Evolutionary conservation across 1,140 invertebrate species (phyloP), one percentile per base, ranked within the genome.

Genomic region (Drosophila mauritiana): DNA sequence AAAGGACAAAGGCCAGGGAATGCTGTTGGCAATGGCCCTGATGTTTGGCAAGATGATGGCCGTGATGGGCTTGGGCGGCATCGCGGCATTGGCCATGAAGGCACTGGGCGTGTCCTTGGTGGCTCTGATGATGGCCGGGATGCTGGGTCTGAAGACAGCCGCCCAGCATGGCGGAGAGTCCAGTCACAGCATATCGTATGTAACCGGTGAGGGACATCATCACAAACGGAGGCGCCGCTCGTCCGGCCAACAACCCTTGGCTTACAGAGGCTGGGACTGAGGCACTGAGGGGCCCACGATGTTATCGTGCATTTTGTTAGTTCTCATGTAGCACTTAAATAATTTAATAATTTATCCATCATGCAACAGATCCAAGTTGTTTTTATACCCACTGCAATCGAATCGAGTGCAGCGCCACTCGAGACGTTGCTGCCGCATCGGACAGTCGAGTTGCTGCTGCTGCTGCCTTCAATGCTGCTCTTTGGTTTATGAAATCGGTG

Each of bases 21-120:
- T 93, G 15, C 69, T 95, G 1, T 86, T 96, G 52, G 92, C 96
- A 4, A 92, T 96, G 90, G 95, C 94, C 0, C 59, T 96, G 34
- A 96, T 96, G 95, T 96, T 96, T 93, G 96, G 95, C 34, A 94
- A 95, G 90, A 94, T 95, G 93, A 92, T 96, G 91, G 95, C 95
- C 0, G 95, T 95, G 0, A 93, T 96, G 61, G 95, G 95, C 43
- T 93, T 96, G 15, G 95, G 95, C 49, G 95, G 95, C 4, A 89
- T 96, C 8, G 96, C 95, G 65, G 93, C 96, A 5, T 77, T 96
- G 1, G 95, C 96, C 7, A 95, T 96, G 95, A 97, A 97, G 92
- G 94, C 94, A 7, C 76, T 94, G 49, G 93, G 94, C 48, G 94
- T 94, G 17, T 95, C 96, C 31, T 95, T 95, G 5, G 80, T 96